Percentiles rank a stretch among this genome's conserved stretches.
These are phyloP conservation scores for Mesocentrotus franciscanus DNA, from an alignment of 53 echinoderm and acorn worm genomes.

Conservation along the genomic window DNA sequence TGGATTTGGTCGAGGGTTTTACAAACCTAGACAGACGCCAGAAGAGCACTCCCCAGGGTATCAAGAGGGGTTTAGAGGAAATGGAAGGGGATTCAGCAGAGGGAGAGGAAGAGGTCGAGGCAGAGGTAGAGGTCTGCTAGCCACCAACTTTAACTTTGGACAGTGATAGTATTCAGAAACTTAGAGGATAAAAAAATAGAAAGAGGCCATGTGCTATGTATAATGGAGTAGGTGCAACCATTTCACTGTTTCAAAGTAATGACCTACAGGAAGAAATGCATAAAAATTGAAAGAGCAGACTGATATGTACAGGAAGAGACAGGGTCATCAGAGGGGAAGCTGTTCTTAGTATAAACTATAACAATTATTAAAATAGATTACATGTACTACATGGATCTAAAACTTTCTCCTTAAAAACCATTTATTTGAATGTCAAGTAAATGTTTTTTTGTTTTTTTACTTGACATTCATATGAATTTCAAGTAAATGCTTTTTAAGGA, in stretches of 20 bases:
- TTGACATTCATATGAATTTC: neutral
- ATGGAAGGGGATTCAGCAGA: constrained; percentile 17
- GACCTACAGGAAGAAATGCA: neutral
- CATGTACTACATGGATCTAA: neutral
- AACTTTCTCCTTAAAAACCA: no score
- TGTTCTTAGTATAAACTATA: neutral
- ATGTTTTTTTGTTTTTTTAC: no score
- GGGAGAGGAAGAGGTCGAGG: constrained; percentile 29
- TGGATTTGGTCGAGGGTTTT: constrained; percentile 38
- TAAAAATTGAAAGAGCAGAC: neutral
- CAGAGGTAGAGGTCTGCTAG: constrained; percentile 49
- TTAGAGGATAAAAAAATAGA: neutral
- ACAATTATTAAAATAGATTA: no score
- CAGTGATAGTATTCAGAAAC: neutral
- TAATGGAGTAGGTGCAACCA: neutral
- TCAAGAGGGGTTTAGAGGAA: neutral
- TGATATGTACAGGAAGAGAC: neutral
- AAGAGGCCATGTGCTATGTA: neutral
- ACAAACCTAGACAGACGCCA: neutral
- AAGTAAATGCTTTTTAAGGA: neutral
- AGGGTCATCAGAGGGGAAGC: neutral
- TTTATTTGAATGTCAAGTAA: neutral
- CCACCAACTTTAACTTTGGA: constrained; percentile 58
- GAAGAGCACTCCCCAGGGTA: constrained; percentile 6
- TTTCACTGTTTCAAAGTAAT: neutral